Conservation (phyloP, 2,888 invertebrate species). For the Ennomos quercinarius region DNA sequence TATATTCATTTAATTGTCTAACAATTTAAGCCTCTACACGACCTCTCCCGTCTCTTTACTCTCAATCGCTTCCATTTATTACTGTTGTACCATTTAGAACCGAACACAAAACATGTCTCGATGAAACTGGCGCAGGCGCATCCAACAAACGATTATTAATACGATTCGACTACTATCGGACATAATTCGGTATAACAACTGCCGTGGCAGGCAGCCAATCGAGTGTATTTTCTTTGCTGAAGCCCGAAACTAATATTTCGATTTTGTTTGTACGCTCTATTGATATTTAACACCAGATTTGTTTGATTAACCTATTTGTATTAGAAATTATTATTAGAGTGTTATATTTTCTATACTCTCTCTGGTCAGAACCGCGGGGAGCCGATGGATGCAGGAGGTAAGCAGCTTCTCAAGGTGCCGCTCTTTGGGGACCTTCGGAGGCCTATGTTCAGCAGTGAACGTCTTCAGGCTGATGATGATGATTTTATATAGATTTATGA, state of each 20-base stretch:
- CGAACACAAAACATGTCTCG: conserved; percentile 16
- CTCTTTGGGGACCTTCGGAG: no score
- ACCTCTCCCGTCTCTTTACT: neutral
- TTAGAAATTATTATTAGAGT: no score
- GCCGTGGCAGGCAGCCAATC: conserved; percentile 65
- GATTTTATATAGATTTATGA: no score
- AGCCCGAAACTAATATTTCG: conserved; percentile 9
- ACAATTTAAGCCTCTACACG: no score
- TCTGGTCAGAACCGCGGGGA: no score
- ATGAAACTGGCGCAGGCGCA: conserved; percentile 39
- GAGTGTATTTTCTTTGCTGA: conserved; percentile 41
- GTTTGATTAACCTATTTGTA: conserved; percentile 1
- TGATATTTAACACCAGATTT: conserved; percentile 21
- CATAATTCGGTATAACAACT: conserved; percentile 53
- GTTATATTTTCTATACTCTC: no score
- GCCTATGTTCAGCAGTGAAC: no score
- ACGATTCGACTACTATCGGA: conserved; percentile 50
- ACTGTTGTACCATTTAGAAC: neutral
- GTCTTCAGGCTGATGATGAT: no score
- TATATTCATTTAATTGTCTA: no score
- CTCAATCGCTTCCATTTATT: neutral
- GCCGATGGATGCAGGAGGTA: no score
- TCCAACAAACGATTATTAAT: conserved; percentile 65
- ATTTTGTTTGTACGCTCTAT: conserved; percentile 28
- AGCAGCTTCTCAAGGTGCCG: no score